Evolutionary conservation across 53 echinoderm and acorn worm genomes (phyloP).

Genomic region (Patiria pectinifera): DNA sequence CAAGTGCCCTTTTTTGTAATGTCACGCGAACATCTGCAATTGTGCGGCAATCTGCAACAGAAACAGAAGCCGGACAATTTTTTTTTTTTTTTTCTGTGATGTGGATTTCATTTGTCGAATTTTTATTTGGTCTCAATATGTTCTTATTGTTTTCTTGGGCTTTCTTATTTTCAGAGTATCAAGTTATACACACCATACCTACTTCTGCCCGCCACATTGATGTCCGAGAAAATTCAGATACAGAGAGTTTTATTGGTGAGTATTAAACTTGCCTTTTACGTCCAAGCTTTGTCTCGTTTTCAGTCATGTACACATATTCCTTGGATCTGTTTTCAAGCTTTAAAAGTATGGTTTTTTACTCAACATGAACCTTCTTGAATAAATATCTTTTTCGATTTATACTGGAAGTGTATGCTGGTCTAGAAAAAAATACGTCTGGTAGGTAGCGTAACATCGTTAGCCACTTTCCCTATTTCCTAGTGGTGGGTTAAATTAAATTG

Average conservation of each 20-base stretch:
- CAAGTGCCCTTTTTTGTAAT: too few species aligned
- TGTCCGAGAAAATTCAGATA: conserved; percentile 54
- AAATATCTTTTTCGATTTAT: too few species aligned
- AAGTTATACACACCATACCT: conserved; percentile 65
- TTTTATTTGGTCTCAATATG: neutral
- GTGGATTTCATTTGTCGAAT: neutral
- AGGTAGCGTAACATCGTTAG: too few species aligned
- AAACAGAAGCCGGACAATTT: too few species aligned
- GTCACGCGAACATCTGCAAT: too few species aligned
- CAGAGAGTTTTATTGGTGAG: conserved; percentile 79
- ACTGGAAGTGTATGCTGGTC: too few species aligned
- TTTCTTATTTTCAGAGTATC: conserved; percentile 68
- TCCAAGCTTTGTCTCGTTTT: neutral
- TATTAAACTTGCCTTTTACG: neutral
- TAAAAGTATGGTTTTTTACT: too few species aligned
- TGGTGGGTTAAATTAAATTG: too few species aligned
- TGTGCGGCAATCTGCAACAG: neutral
- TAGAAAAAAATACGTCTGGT: too few species aligned
- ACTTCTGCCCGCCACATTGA: conserved; percentile 67
- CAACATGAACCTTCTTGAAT: too few species aligned
- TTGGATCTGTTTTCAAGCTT: too few species aligned
- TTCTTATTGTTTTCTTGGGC: neutral
- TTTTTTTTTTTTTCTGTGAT: neutral
- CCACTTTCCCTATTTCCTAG: too few species aligned
- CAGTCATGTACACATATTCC: neutral